Conservation (phyloP, 2,113 vertebrate genomes). For the Oryzias javanicus region DNA sequence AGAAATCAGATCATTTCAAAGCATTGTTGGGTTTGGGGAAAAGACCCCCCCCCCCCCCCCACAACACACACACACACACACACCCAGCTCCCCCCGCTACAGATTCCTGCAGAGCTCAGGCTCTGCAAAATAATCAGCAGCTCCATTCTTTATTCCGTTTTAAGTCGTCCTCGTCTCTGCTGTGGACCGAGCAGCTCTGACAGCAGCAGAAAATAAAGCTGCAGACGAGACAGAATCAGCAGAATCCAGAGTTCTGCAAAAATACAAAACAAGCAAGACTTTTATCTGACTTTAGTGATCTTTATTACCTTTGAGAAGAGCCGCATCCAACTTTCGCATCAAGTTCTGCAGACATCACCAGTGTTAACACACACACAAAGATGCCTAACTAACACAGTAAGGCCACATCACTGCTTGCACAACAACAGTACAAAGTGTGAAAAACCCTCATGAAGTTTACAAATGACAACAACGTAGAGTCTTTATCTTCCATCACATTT, state of each 20-base stretch:
- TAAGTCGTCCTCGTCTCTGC: constrained; percentile 5
- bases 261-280: constrained; percentile 24
- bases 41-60: constrained; percentile 5
- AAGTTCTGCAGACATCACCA: constrained; percentile 22
- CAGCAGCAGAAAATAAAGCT: not conserved
- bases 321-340: constrained; percentile 15
- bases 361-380: constrained; percentile 33
- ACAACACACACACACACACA: no score
- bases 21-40: constrained; percentile 16
- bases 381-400: constrained; percentile 53
- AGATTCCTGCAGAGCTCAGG: constrained; percentile 11
- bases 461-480: constrained; percentile 43
- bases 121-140: constrained; percentile 35
- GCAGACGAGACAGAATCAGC: constrained; percentile 5
- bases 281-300: constrained; percentile 36
- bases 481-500: constrained; percentile 27
- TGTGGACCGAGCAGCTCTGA: constrained; percentile 2
- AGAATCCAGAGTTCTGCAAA: constrained; percentile 17
- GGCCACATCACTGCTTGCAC: constrained; percentile 65
- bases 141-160: constrained; percentile 31
- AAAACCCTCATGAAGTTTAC: constrained; percentile 38
- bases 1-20: no score
- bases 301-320: constrained; percentile 58
- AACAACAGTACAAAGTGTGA: constrained; percentile 50
- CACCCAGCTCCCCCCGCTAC: not conserved